Percentiles rank a stretch among this genome's conserved stretches.
phyloP scores from a whole-genome alignment of 2,113 vertebrate species.

The Ia io region DNA sequence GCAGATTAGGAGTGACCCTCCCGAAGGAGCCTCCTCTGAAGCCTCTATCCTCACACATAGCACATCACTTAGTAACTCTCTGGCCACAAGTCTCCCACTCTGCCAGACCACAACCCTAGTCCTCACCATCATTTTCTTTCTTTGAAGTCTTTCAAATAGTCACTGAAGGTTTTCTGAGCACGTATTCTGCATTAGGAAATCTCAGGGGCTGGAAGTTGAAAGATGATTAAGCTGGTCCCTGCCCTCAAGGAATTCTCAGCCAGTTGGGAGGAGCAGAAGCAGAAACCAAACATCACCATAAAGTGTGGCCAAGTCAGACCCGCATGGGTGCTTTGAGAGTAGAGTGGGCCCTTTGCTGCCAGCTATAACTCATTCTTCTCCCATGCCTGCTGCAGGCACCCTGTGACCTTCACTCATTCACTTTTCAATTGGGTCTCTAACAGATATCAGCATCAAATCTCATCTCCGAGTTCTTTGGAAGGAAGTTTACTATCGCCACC shows the following conservation, averaged over 20 bases:
- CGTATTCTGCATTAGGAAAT: background rate
- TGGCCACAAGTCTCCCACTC: background rate
- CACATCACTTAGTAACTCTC: background rate
- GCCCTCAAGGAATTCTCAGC: background rate
- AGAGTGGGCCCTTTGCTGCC: background rate
- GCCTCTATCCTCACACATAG: background rate
- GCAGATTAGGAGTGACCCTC: too few relatives aligned
- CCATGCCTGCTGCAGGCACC: background rate
- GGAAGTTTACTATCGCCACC: slow-evolving; percentile 66
- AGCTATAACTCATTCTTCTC: background rate
- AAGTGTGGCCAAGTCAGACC: background rate
- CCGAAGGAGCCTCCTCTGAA: background rate
- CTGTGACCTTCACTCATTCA: background rate
- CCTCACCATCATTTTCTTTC: background rate
- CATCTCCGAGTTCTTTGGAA: background rate
- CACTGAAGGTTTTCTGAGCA: background rate
- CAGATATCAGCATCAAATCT: background rate
- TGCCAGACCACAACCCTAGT: background rate
- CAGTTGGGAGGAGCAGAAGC: background rate
- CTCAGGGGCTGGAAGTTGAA: background rate
- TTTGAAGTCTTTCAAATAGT: background rate
- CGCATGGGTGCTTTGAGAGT: rapidly evolving
- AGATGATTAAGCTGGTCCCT: background rate
- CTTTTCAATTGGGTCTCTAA: background rate
- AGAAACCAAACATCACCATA: background rate